Evolutionary conservation across 1,140 invertebrate genomes (phyloP).

Genomic region (Nephila pilipes): DNA sequence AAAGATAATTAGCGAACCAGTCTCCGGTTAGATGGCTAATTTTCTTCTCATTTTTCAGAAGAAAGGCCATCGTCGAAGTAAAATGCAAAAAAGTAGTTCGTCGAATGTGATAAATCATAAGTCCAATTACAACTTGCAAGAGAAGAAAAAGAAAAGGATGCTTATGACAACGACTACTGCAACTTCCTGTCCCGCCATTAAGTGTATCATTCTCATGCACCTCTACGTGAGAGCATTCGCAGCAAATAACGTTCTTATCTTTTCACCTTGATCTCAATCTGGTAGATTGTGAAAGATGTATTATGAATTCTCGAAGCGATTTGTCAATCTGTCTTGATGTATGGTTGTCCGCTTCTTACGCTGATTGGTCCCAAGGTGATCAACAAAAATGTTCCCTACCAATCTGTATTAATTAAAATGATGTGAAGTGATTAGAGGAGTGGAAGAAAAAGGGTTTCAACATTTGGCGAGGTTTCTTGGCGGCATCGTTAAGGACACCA

Average conservation of each 20-base stretch:
- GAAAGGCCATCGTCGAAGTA: not conserved
- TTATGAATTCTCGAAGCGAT: constrained; percentile 60
- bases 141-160: not conserved
- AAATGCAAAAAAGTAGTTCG: not conserved
- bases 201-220: not conserved
- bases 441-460: constrained; percentile 21
- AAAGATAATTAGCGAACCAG: too few species aligned
- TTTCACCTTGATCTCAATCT: constrained; percentile 57
- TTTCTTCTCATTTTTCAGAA: too few species aligned
- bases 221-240: constrained; percentile 40
- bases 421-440: not conserved
- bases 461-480: constrained; percentile 20
- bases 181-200: constrained; percentile 43
- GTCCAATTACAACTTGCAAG: not conserved
- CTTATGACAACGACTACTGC: constrained; percentile 20
- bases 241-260: constrained; percentile 39
- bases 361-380: constrained; percentile 60
- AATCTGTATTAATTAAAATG: constrained; percentile 63
- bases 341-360: not conserved
- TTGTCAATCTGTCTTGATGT: constrained; percentile 33
- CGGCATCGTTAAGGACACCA: not conserved
- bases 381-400: constrained; percentile 31
- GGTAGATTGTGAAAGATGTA: constrained; percentile 31
- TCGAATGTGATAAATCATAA: not conserved
- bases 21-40: too few species aligned